These are phyloP conservation scores for Drosophila saltans DNA, from an alignment of 1,140 invertebrate species.

Conservation along the genomic window DNA sequence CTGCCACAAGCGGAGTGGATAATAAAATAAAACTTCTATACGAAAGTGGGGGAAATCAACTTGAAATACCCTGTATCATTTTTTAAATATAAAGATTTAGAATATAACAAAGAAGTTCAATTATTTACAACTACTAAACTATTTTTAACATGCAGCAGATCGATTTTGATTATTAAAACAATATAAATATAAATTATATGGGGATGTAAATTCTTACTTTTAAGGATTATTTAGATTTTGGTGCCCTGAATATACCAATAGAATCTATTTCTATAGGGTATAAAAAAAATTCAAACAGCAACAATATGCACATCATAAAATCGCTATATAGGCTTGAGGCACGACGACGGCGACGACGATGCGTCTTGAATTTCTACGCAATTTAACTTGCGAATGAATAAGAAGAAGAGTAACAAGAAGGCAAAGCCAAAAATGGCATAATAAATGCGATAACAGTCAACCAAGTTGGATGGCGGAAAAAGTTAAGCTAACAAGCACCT, in stretches of 20 bases:
- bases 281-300: constrained; percentile 47
- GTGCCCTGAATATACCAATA: not conserved
- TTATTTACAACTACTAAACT: too few relatives aligned
- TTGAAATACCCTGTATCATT: not conserved
- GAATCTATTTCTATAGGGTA: not conserved
- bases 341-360: constrained; percentile 29
- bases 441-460: constrained; percentile 71
- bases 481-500: constrained; percentile 61
- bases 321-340: constrained; percentile 60
- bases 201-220: too few relatives aligned
- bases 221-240: too few relatives aligned
- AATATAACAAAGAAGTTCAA: too few relatives aligned
- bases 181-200: too few relatives aligned
- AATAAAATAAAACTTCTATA: constrained; percentile 4
- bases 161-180: too few relatives aligned
- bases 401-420: constrained; percentile 24
- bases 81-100: too few relatives aligned
- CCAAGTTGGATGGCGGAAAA: constrained; percentile 38
- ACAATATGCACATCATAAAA: constrained; percentile 77
- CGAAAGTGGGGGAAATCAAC: not conserved
- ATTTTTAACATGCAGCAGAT: too few relatives aligned
- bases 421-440: constrained; percentile 59
- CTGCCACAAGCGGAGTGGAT: constrained; percentile 5
- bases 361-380: constrained; percentile 77
- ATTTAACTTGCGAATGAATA: constrained; percentile 68